Percentiles rank a stretch among this genome's conserved stretches.
Conservation (phyloP, 2,888 invertebrate species). For the Augochlorella aurata region DNA sequence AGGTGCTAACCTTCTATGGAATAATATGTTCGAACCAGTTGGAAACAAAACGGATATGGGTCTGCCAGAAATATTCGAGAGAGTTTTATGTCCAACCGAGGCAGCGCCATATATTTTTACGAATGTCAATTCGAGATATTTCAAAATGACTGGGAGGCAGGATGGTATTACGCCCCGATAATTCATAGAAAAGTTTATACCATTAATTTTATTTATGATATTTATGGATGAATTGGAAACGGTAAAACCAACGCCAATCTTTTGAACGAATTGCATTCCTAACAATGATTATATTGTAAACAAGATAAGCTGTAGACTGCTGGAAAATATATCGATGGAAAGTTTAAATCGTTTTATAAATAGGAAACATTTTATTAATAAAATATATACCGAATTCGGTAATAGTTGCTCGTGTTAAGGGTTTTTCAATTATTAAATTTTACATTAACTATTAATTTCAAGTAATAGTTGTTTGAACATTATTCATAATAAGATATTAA, state of each 20-base stretch:
- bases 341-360: not conserved
- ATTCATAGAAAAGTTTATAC: not conserved
- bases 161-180: constrained; percentile 67
- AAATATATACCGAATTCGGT: not conserved
- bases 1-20: constrained; percentile 89
- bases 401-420: not conserved
- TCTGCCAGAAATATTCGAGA: constrained; percentile 84
- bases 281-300: not conserved
- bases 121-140: constrained; percentile 83
- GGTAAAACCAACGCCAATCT: not conserved
- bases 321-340: not conserved
- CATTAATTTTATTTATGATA: constrained; percentile 25
- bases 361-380: not conserved
- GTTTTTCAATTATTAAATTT: not conserved
- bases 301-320: not conserved
- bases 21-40: constrained; percentile 88
- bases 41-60: constrained; percentile 85
- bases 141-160: constrained; percentile 82
- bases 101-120: constrained; percentile 87
- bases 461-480: not conserved
- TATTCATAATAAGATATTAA: not conserved
- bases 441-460: not conserved
- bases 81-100: constrained; percentile 85
- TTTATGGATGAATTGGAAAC: not conserved
- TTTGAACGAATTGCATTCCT: not conserved